Evolutionary conservation across 2,888 invertebrate genomes (phyloP), one percentile per base, ranked within the genome.

Genomic region (Lissonota sp.): DNA sequence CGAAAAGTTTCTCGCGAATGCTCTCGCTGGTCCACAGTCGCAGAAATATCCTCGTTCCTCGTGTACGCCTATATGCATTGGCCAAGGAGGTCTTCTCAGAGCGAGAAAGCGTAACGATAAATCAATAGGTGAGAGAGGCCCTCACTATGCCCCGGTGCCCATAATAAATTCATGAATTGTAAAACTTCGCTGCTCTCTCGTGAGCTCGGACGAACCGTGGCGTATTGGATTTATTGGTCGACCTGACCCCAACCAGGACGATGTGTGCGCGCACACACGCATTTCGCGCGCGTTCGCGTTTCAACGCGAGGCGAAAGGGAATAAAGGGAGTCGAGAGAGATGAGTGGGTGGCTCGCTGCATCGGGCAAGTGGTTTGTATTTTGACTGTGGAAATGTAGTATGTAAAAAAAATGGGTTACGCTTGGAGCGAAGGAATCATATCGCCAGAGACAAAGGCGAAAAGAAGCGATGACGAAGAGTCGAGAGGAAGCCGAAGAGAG

Each of bases 151-250:
- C 88, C 86, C 86, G 86, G 85, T 89, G 90, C 89, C 89, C 90
- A 91, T 91, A 91, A 91, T 91, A 91, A 91, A 91, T 91, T 91
- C 91, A 91, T 91, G 91, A 91, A 91, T 91, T 91, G 91, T 91
- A 90, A 91, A 91, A 91, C 89, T 88, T 26, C 26, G 90, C 86
- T 90, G 88, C 69, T 71, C 71, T 67, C 72, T 70, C 62, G 69
- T 39, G 80, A 72, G 86, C 86, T 85, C 73, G 89, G 90, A 91
- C 90, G 90, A 90, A 91, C 91, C 91, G 89, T 91, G 91, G 91
- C 90, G 88, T 89, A 90, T 91, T 91, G 91, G 91, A 91, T 91
- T 91, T 91, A 91, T 91, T 91, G 90, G 91, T 88, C 91, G 91
- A 91, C 91, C 90, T 91, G 91, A 91, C 91, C 91, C 89, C 88